phyloP scores from a whole-genome alignment of 2,797 vertebrate species.

The Myotis planiceps region DNA sequence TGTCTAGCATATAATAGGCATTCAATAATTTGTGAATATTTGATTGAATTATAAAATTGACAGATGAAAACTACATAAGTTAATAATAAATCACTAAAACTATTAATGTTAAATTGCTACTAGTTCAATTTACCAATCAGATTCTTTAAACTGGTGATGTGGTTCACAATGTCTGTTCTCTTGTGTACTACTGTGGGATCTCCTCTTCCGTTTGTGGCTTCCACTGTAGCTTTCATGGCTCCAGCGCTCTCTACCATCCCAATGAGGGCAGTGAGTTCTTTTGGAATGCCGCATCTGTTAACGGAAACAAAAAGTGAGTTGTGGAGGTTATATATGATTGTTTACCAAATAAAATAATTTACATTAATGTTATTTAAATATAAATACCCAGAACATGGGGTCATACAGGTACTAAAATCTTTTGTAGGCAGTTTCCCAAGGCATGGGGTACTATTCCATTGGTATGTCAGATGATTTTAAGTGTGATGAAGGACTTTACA shows the following conservation, averaged over 20 bases:
- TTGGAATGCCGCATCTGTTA: constrained; percentile 93
- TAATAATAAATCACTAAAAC: constrained; percentile 48
- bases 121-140: constrained; percentile 92
- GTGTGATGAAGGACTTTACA: no score
- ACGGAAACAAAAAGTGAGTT: not conserved
- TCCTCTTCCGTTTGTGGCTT: constrained; percentile 90
- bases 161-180: constrained; percentile 92
- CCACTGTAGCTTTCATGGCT: constrained; percentile 89
- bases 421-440: constrained; percentile 19
- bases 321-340: not conserved
- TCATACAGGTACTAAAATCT: not conserved
- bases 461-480: not conserved
- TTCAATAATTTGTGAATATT: not conserved
- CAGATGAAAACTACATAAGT: constrained; percentile 43
- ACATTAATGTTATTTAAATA: not conserved
- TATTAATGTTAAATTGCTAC: constrained; percentile 36
- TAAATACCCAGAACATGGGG: not conserved
- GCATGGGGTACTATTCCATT: not conserved
- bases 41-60: constrained; percentile 25
- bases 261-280: constrained; percentile 89
- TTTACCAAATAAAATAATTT: not conserved
- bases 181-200: constrained; percentile 93
- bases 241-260: constrained; percentile 91
- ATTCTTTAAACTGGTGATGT: constrained; percentile 83
- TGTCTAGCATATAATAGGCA: not conserved